phyloP scores from a whole-genome alignment of 2,113 vertebrate species.

The Pteruthius melanotis region DNA sequence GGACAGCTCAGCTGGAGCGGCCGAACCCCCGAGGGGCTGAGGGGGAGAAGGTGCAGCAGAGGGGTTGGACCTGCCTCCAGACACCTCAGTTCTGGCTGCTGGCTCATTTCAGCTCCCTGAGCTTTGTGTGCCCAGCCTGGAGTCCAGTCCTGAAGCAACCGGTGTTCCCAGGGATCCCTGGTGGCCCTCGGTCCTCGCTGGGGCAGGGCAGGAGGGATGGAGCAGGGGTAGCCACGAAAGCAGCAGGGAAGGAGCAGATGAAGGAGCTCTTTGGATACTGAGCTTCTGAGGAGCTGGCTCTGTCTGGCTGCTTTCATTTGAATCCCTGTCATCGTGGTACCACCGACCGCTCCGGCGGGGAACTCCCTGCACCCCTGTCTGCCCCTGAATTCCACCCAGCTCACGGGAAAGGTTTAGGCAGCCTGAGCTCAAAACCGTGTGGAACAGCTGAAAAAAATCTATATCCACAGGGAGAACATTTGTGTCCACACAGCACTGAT shows the following conservation, averaged over 20 bases:
- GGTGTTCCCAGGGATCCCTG: accelerated
- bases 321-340: accelerated
- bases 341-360: accelerated
- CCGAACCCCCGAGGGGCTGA: accelerated
- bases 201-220: neutral
- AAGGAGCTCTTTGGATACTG: neutral
- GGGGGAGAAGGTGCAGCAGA: neutral
- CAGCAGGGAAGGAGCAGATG: neutral
- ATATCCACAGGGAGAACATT: neutral
- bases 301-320: neutral
- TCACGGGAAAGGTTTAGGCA: neutral
- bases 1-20: accelerated
- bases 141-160: neutral
- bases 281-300: neutral
- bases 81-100: accelerated
- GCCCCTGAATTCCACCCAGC: neutral
- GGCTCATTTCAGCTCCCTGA: neutral
- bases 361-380: accelerated
- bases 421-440: accelerated
- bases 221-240: neutral
- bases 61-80: neutral
- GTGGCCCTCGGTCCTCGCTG: accelerated
- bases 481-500: neutral
- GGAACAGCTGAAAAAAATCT: neutral
- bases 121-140: neutral